Base-by-base conservation (phyloP, 2,888 invertebrate species). In the Microchrysa polita region DNA sequence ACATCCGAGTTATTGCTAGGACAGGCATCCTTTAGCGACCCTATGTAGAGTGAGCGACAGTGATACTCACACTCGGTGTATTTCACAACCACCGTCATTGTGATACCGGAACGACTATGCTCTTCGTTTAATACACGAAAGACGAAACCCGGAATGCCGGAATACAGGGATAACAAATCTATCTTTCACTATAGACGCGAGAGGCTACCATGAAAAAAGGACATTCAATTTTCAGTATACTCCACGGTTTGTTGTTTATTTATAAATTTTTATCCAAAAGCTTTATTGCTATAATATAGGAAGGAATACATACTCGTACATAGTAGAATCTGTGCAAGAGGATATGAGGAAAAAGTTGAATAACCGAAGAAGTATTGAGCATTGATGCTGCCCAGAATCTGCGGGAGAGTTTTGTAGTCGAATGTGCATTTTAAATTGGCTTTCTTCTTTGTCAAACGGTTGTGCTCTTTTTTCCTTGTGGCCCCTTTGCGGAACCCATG, bases 171-270 rank as follows among this genome's bases (percentile, higher is more conserved):
- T 63, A 63, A 63, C 61, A 63, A 42, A 63, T 63, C 61, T 18
- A 63, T 42, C 55, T 55, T 18, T n/a, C n/a, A 5, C 18, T 16
- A 18, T n/a, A n/a, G n/a, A n/a, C n/a, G n/a, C n/a, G n/a, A n/a
- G n/a, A 55, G 55, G 22, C 55, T 23, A 42, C 61, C 42, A 42
- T 23, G 42, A 42, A 60, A 67, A n/a, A 67, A 27, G 67, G 67
- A 67, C 67, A 67, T 67, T 67, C 67, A 67, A 67, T 67, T 67
- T 67, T 67, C 67, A 67, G 53, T 67, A n/a, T n/a, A 53, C 61
- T 63, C 53, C 16, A 67, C 53, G 67, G 44, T 23, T 67, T 67
- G 53, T 67, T 67, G 23, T 67, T 67, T 67, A 67, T 67, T 67
- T 67, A 67, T 53, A 67, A 67, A 53, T 67, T 67, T n/a, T 67